phyloP scores from a whole-genome alignment of 2,113 vertebrate genomes.

The Hippocampus abdominalis region DNA sequence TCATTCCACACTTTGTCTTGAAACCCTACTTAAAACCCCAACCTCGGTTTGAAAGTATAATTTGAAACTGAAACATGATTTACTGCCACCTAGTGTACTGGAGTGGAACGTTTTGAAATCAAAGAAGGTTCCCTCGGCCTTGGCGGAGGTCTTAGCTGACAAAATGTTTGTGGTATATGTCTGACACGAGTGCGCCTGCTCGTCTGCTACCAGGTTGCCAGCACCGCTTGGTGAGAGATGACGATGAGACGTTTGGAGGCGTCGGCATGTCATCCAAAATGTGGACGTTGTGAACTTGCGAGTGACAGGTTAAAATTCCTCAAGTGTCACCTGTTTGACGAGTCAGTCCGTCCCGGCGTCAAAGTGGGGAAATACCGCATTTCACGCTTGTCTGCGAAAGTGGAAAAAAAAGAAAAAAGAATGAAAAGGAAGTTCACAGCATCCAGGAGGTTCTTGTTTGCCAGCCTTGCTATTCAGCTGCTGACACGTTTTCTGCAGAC shows the following conservation, averaged over 20 bases:
- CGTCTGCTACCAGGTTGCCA: background rate
- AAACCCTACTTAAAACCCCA: too few relatives aligned
- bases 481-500: slow-evolving; percentile 19
- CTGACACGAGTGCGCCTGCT: background rate
- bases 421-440: background rate
- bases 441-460: background rate
- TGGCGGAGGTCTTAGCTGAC: background rate
- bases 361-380: slow-evolving; percentile 39
- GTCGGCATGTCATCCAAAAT: slow-evolving; percentile 37
- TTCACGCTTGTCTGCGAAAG: slow-evolving; percentile 18
- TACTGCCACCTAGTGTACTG: too few relatives aligned
- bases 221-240: background rate
- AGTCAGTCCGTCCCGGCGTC: slow-evolving; percentile 33
- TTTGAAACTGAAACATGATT: background rate
- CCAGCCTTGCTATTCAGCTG: slow-evolving; percentile 14
- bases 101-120: background rate
- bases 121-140: too few relatives aligned
- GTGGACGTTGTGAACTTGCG: background rate
- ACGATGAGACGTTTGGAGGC: slow-evolving; percentile 31
- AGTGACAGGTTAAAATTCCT: slow-evolving; percentile 11
- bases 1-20: too few relatives aligned
- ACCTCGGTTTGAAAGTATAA: too few relatives aligned
- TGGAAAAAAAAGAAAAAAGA: background rate
- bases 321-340: slow-evolving; percentile 42
- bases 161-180: background rate